Evolutionary conservation across 92 coral and sea anemone species (phyloP), one percentile per base, ranked within the genome.

Genomic region (Montipora capitata): DNA sequence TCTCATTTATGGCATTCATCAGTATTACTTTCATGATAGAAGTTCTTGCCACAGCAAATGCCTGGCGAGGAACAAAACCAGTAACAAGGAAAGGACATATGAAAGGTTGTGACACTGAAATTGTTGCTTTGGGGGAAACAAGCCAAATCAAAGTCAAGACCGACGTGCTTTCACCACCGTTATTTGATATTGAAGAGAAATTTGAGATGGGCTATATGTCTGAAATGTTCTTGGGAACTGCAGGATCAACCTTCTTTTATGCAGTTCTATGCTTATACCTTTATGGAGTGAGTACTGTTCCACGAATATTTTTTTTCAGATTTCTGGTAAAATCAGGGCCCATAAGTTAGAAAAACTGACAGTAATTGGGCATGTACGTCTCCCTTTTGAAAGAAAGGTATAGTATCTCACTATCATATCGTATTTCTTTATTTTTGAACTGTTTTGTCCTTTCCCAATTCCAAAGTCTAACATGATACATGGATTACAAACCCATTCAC

Each of bases 41-140:
- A 77, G 96, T 94, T 39, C 84, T 94, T 14, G 85, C 96, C 69
- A 91, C 96, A 4, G 91, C 96, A 54, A 94, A 94, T 88, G 95
- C 96, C 2, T 94, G 96, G 96, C 82, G 82, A 38, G 85, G 88
- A 71, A 65, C 81, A 27, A 85, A 82, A 52, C 61, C 92, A 35
- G 64, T 56, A 2, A 7, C 52, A n/a, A 78, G 81, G 40, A 73
- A 68, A 54, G 79, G 56, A 6, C 41, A 62, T 4, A 49, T 63
- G 0, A 88, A 78, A 51, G 89, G 73, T 35, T 40, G 39, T n/a
- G 45, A 80, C 6, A 49, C 63, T 42, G 70, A 80, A 11, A 79
- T 84, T 62, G 56, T 79, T 76, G 74, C 44, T 72, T 45, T 79
- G 52, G 91, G 78, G 18, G 88, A 87, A 81, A 73, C 74, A 17